These are phyloP conservation scores for Taenioides sp. DNA, from an alignment of 2,797 vertebrate species.

Conservation along the genomic window DNA sequence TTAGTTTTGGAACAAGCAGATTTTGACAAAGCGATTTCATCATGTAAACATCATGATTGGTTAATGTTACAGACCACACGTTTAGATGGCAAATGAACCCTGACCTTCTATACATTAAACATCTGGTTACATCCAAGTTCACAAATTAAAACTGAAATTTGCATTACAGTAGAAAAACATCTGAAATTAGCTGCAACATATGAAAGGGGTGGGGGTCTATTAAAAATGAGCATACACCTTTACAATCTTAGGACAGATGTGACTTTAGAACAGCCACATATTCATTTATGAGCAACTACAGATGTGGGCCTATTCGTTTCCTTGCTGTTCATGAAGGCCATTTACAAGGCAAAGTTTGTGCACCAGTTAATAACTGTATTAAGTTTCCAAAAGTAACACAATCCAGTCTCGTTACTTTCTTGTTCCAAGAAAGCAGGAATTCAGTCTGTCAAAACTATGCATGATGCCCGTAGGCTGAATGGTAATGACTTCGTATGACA, in stretches of 20 bases:
- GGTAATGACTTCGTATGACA: not conserved
- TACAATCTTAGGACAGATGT: not conserved
- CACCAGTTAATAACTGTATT: not conserved
- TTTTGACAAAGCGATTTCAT: not conserved
- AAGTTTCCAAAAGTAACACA: not conserved
- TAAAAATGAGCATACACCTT: no score
- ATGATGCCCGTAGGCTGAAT: not conserved
- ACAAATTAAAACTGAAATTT: not conserved
- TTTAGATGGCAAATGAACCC: not conserved
- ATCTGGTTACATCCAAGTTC: not conserved
- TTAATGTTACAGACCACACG: not conserved
- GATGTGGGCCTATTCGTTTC: no score
- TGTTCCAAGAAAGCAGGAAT: not conserved
- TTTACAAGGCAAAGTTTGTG: not conserved
- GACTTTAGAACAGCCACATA: not conserved
- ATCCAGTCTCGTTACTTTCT: not conserved
- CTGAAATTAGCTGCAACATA: no score
- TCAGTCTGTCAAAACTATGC: not conserved
- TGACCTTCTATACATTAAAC: not conserved
- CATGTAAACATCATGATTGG: not conserved
- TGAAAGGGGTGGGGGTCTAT: no score
- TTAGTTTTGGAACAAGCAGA: not conserved
- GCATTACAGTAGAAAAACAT: no score
- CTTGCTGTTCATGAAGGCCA: not conserved
- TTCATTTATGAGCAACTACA: not conserved